Evolutionary conservation across 92 coral and sea anemone genomes (phyloP).

Genomic region (Phenganax subtilis): DNA sequence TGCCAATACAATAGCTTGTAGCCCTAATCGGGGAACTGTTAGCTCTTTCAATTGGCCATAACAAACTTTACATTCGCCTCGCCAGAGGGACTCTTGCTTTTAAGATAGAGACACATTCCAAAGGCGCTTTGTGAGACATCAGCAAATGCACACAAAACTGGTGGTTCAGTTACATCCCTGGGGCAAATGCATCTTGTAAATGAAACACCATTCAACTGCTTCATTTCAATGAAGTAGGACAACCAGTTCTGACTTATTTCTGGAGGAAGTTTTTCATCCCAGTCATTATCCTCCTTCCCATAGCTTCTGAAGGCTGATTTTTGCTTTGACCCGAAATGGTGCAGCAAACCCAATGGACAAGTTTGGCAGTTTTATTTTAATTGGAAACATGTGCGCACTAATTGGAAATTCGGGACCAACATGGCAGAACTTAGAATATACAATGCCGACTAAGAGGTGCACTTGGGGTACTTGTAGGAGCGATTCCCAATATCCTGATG

Average conservation of each 20-base stretch:
- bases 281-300: conserved; percentile 46
- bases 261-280: conserved; percentile 43
- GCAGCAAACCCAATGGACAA: background rate
- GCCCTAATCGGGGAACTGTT: conserved; percentile 13
- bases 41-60: conserved; percentile 39
- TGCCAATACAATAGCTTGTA: conserved; percentile 27
- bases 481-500: conserved; percentile 9
- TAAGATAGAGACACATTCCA: no score
- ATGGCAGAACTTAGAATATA: background rate
- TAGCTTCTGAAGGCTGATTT: conserved; percentile 23
- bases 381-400: conserved; percentile 1
- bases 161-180: background rate
- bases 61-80: conserved; percentile 30
- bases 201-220: conserved; percentile 49
- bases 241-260: background rate
- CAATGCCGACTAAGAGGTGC: conserved; percentile 7
- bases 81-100: no score
- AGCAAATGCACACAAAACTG: background rate
- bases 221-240: conserved; percentile 41
- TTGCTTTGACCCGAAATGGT: conserved; percentile 17
- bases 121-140: no score
- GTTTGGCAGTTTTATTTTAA: background rate
- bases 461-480: conserved; percentile 5
- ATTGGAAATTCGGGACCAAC: background rate
- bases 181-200: conserved; percentile 39